These are phyloP conservation scores for Vicugna pacos DNA, from an alignment of 2,113 vertebrate genomes.

Conservation along the genomic window DNA sequence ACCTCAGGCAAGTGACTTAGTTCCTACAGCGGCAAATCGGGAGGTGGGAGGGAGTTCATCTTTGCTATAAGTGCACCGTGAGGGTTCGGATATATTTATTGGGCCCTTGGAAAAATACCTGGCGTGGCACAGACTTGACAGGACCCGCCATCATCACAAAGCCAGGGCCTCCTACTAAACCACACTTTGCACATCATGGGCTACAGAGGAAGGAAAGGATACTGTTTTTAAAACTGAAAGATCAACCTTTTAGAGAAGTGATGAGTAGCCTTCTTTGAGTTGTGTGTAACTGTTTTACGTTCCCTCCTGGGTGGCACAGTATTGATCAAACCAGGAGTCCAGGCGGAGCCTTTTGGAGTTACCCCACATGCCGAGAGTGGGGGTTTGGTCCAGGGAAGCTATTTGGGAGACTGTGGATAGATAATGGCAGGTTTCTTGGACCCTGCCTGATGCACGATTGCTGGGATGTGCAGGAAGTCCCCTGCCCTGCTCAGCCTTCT, in stretches of 20 bases:
- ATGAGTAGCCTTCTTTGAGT: background rate
- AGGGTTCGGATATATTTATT: fast-evolving
- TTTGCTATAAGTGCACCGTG: background rate
- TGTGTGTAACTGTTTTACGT: background rate
- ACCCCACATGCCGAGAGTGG: fast-evolving
- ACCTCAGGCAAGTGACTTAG: background rate
- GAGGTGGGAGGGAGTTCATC: fast-evolving
- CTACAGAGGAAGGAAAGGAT: background rate
- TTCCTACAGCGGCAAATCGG: background rate
- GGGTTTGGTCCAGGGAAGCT: background rate
- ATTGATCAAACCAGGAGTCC: background rate
- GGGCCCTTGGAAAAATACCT: background rate
- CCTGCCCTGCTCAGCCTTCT: background rate
- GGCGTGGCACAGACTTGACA: fast-evolving
- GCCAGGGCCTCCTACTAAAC: background rate
- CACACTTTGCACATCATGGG: background rate
- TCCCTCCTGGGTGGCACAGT: background rate
- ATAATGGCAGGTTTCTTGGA: background rate
- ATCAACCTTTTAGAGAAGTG: background rate
- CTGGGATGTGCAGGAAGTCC: background rate
- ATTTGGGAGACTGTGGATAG: background rate
- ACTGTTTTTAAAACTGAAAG: background rate
- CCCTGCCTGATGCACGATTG: background rate
- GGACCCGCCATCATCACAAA: fast-evolving
- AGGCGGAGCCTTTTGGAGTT: background rate